These are phyloP conservation scores for Gymnorhina tibicen DNA, from an alignment of 2,113 vertebrate species.

Conservation along the genomic window DNA sequence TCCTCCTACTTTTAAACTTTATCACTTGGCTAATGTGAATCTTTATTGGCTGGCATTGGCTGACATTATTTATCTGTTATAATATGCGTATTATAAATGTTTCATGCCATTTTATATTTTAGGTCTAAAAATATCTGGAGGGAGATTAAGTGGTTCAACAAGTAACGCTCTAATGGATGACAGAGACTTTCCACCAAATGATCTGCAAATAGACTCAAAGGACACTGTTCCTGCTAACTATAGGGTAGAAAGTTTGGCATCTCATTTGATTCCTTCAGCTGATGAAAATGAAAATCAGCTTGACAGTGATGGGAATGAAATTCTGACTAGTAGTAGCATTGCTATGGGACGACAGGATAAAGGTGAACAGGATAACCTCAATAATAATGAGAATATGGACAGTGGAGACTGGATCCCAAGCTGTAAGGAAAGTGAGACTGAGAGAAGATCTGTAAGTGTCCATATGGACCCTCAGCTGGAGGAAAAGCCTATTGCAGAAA, in stretches of 20 bases:
- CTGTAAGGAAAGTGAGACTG: conserved; percentile 38
- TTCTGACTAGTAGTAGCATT: conserved; percentile 24
- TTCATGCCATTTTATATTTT: conserved; percentile 41
- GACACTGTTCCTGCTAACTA: conserved; percentile 37
- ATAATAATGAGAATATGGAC: conserved; percentile 75
- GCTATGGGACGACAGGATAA: conserved; percentile 56
- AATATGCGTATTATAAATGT: neutral
- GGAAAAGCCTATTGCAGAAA: conserved; percentile 27
- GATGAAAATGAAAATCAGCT: conserved; percentile 81
- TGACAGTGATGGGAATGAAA: conserved; percentile 11
- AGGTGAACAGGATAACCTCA: conserved; percentile 76
- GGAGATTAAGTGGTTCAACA: conserved; percentile 47
- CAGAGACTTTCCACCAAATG: conserved; percentile 55
- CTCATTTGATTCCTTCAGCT: conserved; percentile 57
- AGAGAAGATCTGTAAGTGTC: neutral
- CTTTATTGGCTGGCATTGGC: neutral
- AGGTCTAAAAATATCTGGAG: conserved; percentile 66
- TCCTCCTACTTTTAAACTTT: neutral
- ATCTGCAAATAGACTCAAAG: conserved; percentile 63
- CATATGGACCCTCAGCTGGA: conserved; percentile 24
- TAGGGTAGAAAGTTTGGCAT: conserved; percentile 25
- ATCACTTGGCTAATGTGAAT: neutral
- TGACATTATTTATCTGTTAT: neutral
- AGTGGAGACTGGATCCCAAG: neutral
- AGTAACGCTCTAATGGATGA: conserved; percentile 78